phyloP scores from a whole-genome alignment of 2,888 invertebrate genomes.

The Cosmia trapezina region DNA sequence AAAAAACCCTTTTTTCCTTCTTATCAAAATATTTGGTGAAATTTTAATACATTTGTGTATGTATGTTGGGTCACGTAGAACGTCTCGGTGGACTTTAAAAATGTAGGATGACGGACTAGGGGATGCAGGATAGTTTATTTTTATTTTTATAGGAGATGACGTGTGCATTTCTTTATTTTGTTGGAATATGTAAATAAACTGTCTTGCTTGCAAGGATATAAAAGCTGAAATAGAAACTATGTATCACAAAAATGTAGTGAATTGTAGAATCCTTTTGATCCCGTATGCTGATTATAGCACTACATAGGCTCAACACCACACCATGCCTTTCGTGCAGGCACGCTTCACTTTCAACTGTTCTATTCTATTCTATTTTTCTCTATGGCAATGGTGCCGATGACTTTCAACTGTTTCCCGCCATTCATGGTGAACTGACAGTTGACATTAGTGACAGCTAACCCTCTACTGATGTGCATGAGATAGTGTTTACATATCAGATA shows the following conservation, averaged over 20 bases:
- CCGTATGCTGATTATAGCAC: not conserved
- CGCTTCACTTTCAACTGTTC: not conserved
- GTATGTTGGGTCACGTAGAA: conserved; percentile 46
- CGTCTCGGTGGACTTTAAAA: conserved; percentile 47
- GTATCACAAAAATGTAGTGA: not conserved
- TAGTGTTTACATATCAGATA: not conserved
- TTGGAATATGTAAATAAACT: conserved; percentile 23
- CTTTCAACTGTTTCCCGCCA: not conserved
- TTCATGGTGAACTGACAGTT: not conserved
- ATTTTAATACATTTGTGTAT: conserved; percentile 56
- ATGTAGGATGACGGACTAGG: conserved; percentile 40
- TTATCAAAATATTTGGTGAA: conserved; percentile 61
- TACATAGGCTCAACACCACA: not conserved
- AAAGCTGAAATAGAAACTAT: not conserved
- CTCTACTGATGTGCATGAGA: not conserved
- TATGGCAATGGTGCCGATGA: too few relatives aligned
- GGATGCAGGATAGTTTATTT: conserved; percentile 39
- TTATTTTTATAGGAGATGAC: conserved; percentile 30
- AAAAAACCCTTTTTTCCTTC: conserved; percentile 63
- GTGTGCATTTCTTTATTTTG: conserved; percentile 42
- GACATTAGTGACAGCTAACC: not conserved
- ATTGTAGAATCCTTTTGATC: not conserved
- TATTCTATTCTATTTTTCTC: too few relatives aligned
- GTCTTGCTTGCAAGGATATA: not conserved
- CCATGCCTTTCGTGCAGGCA: not conserved